phyloP scores from a whole-genome alignment of 1,140 invertebrate species.

The Protaetia brevitarsis region DNA sequence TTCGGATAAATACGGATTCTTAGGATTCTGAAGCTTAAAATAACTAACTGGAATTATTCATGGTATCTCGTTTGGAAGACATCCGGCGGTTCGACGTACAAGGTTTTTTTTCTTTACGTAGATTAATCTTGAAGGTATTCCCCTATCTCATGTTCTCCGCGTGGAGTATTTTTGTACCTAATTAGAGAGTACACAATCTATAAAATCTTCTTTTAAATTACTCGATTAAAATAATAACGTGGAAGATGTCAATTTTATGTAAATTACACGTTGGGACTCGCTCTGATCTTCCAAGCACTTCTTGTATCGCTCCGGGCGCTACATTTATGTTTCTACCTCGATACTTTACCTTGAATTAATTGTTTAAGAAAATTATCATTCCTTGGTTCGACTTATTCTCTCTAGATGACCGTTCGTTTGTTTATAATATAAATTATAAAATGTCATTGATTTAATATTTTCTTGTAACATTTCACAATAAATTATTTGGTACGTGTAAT shows the following conservation, averaged over 20 bases:
- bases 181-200: conserved; percentile 14
- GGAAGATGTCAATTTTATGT: conserved; percentile 15
- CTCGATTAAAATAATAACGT: conserved; percentile 12
- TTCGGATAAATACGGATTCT: conserved; percentile 1
- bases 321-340: not conserved
- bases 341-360: not conserved
- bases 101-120: not conserved
- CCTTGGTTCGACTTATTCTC: not conserved
- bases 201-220: conserved; percentile 14
- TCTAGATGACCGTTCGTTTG: not conserved
- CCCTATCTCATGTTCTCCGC: not conserved
- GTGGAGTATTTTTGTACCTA: conserved; percentile 4
- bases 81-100: not conserved
- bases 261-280: conserved; percentile 6
- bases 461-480: no score
- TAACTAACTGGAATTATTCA: conserved; percentile 3
- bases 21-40: not conserved
- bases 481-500: no score
- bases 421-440: not conserved
- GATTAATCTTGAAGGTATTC: not conserved
- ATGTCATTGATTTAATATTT: no score
- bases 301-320: not conserved
- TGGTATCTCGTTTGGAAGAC: conserved; percentile 1
- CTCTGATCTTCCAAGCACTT: not conserved
- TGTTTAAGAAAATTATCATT: not conserved